Base-by-base conservation (phyloP, 2,888 invertebrate genomes). In the Sycophila texana region DNA sequence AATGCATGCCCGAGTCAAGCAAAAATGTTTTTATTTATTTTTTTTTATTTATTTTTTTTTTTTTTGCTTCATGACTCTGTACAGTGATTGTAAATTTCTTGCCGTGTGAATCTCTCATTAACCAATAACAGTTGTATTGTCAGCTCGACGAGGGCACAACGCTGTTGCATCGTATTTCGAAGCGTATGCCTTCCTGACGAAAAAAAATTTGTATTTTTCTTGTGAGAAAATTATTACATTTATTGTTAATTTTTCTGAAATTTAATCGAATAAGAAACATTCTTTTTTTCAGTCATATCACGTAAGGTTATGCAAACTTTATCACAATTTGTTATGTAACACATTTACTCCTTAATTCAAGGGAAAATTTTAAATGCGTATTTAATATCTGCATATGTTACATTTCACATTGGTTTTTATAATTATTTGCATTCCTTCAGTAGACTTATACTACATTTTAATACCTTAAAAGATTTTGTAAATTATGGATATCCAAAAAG, bases 71-170 rank as follows among this genome's bases (percentile, higher is more conserved):
- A 22, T 49, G 55, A 74, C 58, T 71, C 67, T 74, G 70, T 70
- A 70, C 68, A 74, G 74, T 77, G 39, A 74, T 70, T 65, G 53
- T 70, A 74, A 80, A 80, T 63, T 77, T 80, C 74, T 80, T 77
- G 74, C 71, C 74, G 63, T 49, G 55, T 74, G 74, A 80, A 80
- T 80, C 74, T 77, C 74, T 80, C 49, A 53, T 72, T 77, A 70
- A 60, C 51, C 39, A 70, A 57, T 76, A 77, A 57, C 18, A 47
- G 30, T 18, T 60, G 47, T 63, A 73, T 73, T 75, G 47, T 67
- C 39, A 71, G 51, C 26, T 74, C 47, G 4, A 53, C 30, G n/a
- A 47, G 68, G 39, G 71, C 61, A 61, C 26, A 61, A 53, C 16
- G 13, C 51, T 49, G 4, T 53, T 16, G 39, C 39, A 39, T 67